Percentiles rank a stretch among this genome's conserved stretches.
Conservation (phyloP, 92 coral and sea anemone species). For the Epizoanthus ramosus region DNA sequence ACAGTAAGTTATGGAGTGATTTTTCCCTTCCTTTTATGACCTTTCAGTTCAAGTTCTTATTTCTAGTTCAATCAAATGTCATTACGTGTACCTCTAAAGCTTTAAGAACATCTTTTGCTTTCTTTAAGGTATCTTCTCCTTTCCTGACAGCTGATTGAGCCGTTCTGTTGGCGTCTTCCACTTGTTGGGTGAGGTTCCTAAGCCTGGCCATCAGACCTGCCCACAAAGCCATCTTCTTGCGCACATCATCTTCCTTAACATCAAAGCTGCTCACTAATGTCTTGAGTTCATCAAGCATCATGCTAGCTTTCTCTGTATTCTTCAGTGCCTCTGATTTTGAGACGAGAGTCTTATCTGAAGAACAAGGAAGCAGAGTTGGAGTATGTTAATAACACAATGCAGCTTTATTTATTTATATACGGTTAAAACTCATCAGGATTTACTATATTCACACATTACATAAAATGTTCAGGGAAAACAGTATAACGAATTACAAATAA, state of each 20-base stretch:
- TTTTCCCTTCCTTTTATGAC: background rate
- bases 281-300: constrained; percentile 67
- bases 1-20: too few relatives aligned
- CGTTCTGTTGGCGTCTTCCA: constrained; percentile 81
- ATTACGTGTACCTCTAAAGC: constrained; percentile 63
- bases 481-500: too few relatives aligned
- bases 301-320: constrained; percentile 54
- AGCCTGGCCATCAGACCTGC: constrained; percentile 73
- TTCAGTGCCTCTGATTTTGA: constrained; percentile 61
- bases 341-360: constrained; percentile 54
- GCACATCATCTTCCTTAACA: constrained; percentile 77
- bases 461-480: too few relatives aligned
- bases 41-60: background rate
- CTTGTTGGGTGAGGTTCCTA: constrained; percentile 67
- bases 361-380: background rate
- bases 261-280: constrained; percentile 65
- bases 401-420: too few relatives aligned
- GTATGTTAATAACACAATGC: background rate
- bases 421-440: too few relatives aligned
- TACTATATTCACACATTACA: too few relatives aligned
- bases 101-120: constrained; percentile 70
- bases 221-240: constrained; percentile 89
- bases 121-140: constrained; percentile 74
- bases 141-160: constrained; percentile 86
- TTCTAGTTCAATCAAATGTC: background rate